These are phyloP conservation scores for Subanguina moxae DNA, from an alignment of 1,140 invertebrate species.

Conservation along the genomic window DNA sequence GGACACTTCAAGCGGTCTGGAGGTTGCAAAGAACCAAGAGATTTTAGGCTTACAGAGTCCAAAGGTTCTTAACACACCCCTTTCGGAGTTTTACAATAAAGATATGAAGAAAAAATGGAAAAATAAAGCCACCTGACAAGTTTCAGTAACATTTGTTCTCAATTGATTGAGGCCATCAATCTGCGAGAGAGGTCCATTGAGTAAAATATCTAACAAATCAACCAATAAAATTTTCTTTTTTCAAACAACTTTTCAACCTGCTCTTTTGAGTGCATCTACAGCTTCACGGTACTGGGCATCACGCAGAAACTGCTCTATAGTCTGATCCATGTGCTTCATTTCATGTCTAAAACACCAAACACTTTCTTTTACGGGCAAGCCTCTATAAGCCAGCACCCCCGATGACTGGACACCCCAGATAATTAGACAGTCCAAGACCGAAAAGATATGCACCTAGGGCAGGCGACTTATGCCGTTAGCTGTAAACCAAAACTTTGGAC, in stretches of 20 bases:
- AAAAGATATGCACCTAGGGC: too few species aligned
- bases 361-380: background rate
- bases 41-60: too few species aligned
- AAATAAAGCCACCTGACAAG: too few species aligned
- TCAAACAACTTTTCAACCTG: slow-evolving; percentile 20
- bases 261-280: slow-evolving; percentile 44
- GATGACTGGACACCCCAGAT: too few species aligned
- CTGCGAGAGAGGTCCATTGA: slow-evolving; percentile 47
- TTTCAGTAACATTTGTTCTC: slow-evolving; percentile 34
- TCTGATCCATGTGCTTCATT: slow-evolving; percentile 50
- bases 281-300: slow-evolving; percentile 44
- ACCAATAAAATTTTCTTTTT: background rate
- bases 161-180: slow-evolving; percentile 52
- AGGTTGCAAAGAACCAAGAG: too few species aligned
- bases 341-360: slow-evolving; percentile 46
- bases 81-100: too few species aligned
- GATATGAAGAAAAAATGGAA: too few species aligned
- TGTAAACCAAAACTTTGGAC: slow-evolving; percentile 3
- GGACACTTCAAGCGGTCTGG: too few species aligned
- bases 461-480: too few species aligned
- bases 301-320: slow-evolving; percentile 38
- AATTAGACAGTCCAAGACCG: too few species aligned
- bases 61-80: too few species aligned
- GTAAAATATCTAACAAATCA: slow-evolving; percentile 33
- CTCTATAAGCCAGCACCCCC: too few species aligned